Evolutionary conservation across 2,888 invertebrate species (phyloP).

Genomic region (Spisula solida): DNA sequence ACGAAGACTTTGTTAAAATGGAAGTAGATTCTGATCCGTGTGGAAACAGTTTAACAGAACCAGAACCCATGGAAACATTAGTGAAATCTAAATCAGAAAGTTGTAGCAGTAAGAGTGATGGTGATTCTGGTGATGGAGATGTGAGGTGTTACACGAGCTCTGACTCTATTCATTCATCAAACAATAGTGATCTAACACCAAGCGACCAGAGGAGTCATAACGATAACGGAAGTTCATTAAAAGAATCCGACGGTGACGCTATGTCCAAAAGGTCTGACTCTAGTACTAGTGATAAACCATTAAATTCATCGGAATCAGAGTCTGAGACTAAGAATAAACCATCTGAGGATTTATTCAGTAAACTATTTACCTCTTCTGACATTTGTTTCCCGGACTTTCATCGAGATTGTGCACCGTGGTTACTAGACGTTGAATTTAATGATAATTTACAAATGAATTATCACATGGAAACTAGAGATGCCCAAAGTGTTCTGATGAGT

Average conservation of each 20-base stretch:
- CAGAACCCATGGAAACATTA: conserved; percentile 24
- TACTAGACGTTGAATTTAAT: conserved; percentile 91
- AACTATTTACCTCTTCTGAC: conserved; percentile 66
- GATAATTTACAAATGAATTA: conserved; percentile 92
- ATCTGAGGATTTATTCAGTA: conserved; percentile 53
- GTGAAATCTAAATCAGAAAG: conserved; percentile 48
- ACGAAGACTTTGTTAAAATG: conserved; percentile 43
- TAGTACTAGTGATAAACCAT: conserved; percentile 67
- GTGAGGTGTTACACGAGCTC: conserved; percentile 54
- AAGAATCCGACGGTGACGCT: conserved; percentile 77
- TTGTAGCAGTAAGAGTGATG: conserved; percentile 55
- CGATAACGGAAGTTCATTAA: conserved; percentile 86
- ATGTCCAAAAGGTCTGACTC: conserved; percentile 73
- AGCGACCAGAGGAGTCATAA: conserved; percentile 83
- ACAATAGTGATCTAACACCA: conserved; percentile 86
- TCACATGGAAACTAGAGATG: conserved; percentile 89
- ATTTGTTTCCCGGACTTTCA: conserved; percentile 82
- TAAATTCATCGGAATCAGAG: conserved; percentile 65
- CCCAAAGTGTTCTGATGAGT: conserved; percentile 90
- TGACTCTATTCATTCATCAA: conserved; percentile 67
- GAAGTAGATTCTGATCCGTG: conserved; percentile 49
- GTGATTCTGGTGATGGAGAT: conserved; percentile 56
- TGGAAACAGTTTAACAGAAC: not conserved
- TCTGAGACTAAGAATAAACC: conserved; percentile 52
- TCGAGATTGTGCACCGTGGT: conserved; percentile 90